These are phyloP conservation scores for Malurus cyaneus DNA, from an alignment of 2,113 vertebrate genomes.

Conservation along the genomic window DNA sequence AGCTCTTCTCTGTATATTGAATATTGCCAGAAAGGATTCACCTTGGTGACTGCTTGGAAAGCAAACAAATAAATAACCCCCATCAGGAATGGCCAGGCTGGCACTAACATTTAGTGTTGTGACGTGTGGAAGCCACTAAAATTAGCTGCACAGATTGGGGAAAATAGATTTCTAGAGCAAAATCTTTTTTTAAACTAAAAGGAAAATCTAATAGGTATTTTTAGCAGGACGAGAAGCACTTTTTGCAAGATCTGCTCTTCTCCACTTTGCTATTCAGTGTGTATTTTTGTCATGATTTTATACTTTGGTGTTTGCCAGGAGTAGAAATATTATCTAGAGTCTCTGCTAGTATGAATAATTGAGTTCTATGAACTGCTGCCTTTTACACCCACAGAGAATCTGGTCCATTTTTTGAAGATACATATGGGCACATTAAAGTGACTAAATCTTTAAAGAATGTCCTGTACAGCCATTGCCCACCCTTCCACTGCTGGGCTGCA, in stretches of 20 bases:
- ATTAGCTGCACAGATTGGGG: background rate
- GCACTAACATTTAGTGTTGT: background rate
- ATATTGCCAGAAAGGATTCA: background rate
- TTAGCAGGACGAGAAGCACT: background rate
- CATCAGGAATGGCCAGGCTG: background rate
- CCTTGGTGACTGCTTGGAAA: background rate
- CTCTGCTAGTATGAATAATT: slow-evolving; percentile 27
- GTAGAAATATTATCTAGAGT: background rate
- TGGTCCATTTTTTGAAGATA: background rate
- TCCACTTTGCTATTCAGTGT: background rate
- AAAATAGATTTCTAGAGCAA: background rate
- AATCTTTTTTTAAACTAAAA: background rate
- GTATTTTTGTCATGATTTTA: background rate
- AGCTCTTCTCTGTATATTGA: background rate
- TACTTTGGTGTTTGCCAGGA: slow-evolving; percentile 7
- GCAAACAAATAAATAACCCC: background rate
- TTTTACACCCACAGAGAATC: slow-evolving; percentile 20
- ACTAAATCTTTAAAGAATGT: slow-evolving; percentile 39
- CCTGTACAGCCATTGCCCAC: background rate
- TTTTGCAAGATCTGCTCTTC: slow-evolving; percentile 10
- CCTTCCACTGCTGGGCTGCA: background rate
- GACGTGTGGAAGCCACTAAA: background rate
- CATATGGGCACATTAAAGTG: slow-evolving; percentile 13
- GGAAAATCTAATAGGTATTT: background rate
- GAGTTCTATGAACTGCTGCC: background rate